These are phyloP conservation scores for Urophycis tenuis DNA, from an alignment of 2,797 vertebrate genomes.

Conservation along the genomic window DNA sequence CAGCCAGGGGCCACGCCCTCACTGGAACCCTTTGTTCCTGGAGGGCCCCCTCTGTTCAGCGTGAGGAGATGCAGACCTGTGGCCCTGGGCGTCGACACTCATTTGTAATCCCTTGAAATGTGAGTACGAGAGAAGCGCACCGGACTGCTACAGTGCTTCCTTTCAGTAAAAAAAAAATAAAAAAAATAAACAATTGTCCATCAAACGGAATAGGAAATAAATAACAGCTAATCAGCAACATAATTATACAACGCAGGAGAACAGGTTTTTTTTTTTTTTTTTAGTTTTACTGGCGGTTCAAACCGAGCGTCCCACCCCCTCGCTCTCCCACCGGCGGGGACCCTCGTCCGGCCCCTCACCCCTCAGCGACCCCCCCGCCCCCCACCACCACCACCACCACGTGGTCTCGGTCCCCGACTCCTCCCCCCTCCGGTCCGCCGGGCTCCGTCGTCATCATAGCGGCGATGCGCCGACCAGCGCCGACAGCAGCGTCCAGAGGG, in stretches of 20 bases:
- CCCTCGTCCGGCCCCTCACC: too few species aligned
- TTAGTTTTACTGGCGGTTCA: constrained; percentile 26
- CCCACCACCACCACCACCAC: too few species aligned
- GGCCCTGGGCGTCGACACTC: too few species aligned
- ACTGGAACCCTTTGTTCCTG: too few species aligned
- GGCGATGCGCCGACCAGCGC: constrained; percentile 23
- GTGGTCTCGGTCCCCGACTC: too few species aligned
- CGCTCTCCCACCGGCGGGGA: constrained; percentile 3
- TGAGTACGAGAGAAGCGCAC: too few species aligned
- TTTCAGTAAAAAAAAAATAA: neutral
- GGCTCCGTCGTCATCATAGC: constrained; percentile 34
- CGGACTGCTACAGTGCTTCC: neutral
- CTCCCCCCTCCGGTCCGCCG: neutral
- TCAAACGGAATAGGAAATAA: constrained; percentile 21
- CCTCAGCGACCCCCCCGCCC: too few species aligned
- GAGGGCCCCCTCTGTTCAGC: too few species aligned
- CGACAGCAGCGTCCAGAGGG: constrained; percentile 58
- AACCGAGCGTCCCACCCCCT: neutral
- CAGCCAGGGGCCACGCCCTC: too few species aligned
- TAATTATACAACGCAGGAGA: constrained; percentile 25
- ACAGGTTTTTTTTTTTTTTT: constrained; percentile 21
- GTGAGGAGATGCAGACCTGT: too few species aligned
- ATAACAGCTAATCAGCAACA: constrained; percentile 18
- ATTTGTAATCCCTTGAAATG: too few species aligned
- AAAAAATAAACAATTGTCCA: too few species aligned